A percentile compares a stretch with the other conserved stretches of the same genome.
phyloP scores from a whole-genome alignment of 2,888 invertebrate species.

The Chirona hameri region DNA sequence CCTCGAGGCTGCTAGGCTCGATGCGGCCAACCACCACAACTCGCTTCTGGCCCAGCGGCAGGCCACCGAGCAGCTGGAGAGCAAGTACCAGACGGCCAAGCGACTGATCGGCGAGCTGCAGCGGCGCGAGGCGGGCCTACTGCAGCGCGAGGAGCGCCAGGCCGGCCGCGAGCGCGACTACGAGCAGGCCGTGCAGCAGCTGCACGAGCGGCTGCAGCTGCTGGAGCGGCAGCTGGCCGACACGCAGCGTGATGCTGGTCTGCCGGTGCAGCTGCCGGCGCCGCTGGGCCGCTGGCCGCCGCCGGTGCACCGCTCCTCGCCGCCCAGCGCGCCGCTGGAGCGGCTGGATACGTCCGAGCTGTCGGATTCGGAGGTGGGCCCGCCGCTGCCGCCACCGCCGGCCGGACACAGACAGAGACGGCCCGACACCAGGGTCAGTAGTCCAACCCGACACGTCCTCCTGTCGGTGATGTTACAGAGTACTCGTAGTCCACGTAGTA shows the following conservation, averaged over 20 bases:
- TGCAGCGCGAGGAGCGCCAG: slow-evolving; percentile 84
- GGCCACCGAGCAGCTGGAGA: slow-evolving; percentile 78
- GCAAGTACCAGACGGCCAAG: slow-evolving; percentile 81
- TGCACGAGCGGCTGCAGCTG: slow-evolving; percentile 25
- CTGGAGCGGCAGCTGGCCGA: slow-evolving; percentile 53
- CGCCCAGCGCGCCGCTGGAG: slow-evolving; percentile 7
- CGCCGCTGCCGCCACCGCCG: neutral
- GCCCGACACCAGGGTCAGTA: too few species aligned
- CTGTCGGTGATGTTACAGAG: too few species aligned
- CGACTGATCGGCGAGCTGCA: slow-evolving; percentile 87
- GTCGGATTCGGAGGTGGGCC: slow-evolving; percentile 13
- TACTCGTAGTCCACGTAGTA: too few species aligned
- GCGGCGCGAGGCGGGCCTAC: slow-evolving; percentile 79
- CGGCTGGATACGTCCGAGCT: slow-evolving; percentile 31
- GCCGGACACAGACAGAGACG: too few species aligned
- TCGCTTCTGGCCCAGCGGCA: slow-evolving; percentile 70
- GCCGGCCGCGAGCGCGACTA: slow-evolving; percentile 10
- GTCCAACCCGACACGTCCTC: too few species aligned
- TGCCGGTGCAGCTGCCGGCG: slow-evolving; percentile 50
- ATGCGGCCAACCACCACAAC: slow-evolving; percentile 63
- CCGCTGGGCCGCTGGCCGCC: slow-evolving; percentile 33
- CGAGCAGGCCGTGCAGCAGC: slow-evolving; percentile 10
- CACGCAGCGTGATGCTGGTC: slow-evolving; percentile 82
- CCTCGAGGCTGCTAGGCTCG: slow-evolving; percentile 61
- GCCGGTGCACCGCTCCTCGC: neutral